These are phyloP conservation scores for Taenioides sp. DNA, from an alignment of 2,797 vertebrate genomes.

Conservation along the genomic window DNA sequence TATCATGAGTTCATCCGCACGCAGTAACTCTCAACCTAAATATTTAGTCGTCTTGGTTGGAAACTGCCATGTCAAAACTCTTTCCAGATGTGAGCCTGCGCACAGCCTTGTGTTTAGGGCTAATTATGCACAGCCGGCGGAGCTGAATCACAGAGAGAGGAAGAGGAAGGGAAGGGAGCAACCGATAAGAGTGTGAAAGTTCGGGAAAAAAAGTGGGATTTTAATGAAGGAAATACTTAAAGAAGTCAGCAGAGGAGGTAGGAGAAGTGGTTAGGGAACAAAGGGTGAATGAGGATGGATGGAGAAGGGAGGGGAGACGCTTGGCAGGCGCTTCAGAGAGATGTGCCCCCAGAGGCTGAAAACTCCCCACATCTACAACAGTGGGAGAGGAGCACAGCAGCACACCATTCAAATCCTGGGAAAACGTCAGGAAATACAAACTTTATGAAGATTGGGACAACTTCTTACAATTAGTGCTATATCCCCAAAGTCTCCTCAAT, in stretches of 20 bases:
- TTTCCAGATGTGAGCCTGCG: conserved; percentile 84
- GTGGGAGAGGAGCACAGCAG: conserved; percentile 43
- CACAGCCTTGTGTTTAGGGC: conserved; percentile 78
- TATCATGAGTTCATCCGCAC: conserved; percentile 83
- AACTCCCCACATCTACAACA: conserved; percentile 66
- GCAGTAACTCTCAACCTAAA: conserved; percentile 86
- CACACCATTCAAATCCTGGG: conserved; percentile 39
- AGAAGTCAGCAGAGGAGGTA: conserved; percentile 41
- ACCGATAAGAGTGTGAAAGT: conserved; percentile 55
- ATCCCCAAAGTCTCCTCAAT: background rate
- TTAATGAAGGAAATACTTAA: conserved; percentile 26
- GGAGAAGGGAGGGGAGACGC: conserved; percentile 55
- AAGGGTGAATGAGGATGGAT: conserved; percentile 38
- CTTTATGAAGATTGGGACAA: conserved; percentile 8
- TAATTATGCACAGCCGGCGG: conserved; percentile 83
- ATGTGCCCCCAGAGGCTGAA: conserved; percentile 70
- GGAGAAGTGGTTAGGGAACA: conserved; percentile 47
- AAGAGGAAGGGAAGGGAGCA: conserved; percentile 53
- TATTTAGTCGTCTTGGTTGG: conserved; percentile 87
- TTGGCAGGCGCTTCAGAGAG: conserved; percentile 75
- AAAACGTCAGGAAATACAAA: conserved; percentile 13
- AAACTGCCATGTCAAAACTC: conserved; percentile 85
- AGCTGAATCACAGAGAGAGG: conserved; percentile 64
- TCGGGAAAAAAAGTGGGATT: conserved; percentile 36
- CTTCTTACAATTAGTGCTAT: background rate